Evolutionary conservation across 2,888 invertebrate genomes (phyloP), one percentile per base, ranked within the genome.

Genomic region (Julus scandinavius): DNA sequence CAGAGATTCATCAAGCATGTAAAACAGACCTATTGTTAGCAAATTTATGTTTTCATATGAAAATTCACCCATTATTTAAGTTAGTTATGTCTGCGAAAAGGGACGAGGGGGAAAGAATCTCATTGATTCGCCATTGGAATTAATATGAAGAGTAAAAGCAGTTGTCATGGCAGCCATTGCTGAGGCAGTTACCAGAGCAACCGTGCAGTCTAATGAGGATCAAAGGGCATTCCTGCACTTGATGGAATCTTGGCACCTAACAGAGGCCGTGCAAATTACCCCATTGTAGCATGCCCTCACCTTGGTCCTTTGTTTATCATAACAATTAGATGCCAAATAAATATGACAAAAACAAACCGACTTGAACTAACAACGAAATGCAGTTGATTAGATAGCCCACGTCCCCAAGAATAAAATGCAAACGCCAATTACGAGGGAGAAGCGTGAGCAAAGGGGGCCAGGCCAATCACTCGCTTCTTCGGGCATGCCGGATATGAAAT

Each of bases 291-390:
- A 29, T 29, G 72, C 72, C 72, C 72, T 72, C 72, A 72, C 72
- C 72, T 72, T 72, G 72, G 72, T 72, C 72, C 72, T 72, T 72
- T 72, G 72, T 72, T 72, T 72, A 72, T 72, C 72, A 29, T 29
- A 72, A 72, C 72, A 72, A 72, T 72, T 72, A 72, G 72, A 72
- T 72, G 72, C 72, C 72, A 72, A 72, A 72, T 72, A 72, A 72
- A 72, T 72, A 72, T 72, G 72, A 72, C 72, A 72, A 29, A 72
- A 72, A 72, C 72, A 72, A 72, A 72, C 29, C n/a, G 72, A 72
- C 29, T 72, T 29, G 72, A 72, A 72, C 72, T 29, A 72, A 29
- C 72, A 72, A 72, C 72, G 9, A 72, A 72, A 72, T 29, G 72
- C 72, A 72, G 29, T 72, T 72, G 72, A 72, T 72, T 72, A 72